Conservation (phyloP, 2,888 invertebrate species). For the Hydroisotoma schaefferi region DNA sequence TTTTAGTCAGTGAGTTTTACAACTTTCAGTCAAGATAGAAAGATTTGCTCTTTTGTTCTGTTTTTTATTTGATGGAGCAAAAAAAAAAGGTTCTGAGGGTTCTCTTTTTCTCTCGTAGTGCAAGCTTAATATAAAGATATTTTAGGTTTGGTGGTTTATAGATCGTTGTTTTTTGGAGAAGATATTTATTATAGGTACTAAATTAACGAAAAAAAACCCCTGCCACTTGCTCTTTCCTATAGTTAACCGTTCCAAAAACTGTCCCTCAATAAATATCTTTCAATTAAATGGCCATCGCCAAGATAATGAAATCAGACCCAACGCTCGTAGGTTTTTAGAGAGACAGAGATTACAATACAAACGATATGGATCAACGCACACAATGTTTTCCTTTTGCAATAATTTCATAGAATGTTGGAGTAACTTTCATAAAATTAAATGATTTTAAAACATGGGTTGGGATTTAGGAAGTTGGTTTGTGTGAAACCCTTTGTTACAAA, state of each 20-base stretch:
- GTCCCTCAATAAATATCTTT: slow-evolving; percentile 13
- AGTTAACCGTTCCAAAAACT: neutral
- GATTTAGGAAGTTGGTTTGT: slow-evolving; percentile 9
- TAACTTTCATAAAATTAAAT: slow-evolving; percentile 13
- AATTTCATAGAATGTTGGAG: slow-evolving; percentile 9
- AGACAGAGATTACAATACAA: too few species aligned
- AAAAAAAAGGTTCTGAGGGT: slow-evolving; percentile 11
- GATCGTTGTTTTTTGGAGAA: too few species aligned
- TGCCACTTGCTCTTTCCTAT: slow-evolving; percentile 14
- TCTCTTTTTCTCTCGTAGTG: too few species aligned
- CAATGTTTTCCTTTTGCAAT: neutral
- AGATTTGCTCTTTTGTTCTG: slow-evolving; percentile 1
- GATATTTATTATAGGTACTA: too few species aligned
- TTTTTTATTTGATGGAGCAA: slow-evolving; percentile 13
- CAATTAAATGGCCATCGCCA: slow-evolving; percentile 20
- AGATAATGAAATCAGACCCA: slow-evolving; percentile 20
- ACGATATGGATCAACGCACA: too few species aligned
- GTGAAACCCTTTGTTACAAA: slow-evolving; percentile 4
- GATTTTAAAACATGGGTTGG: slow-evolving; percentile 14
- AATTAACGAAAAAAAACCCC: slow-evolving; percentile 7
- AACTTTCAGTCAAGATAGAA: slow-evolving; percentile 4
- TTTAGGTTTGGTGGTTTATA: too few species aligned
- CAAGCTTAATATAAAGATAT: neutral
- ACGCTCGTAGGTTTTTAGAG: neutral
- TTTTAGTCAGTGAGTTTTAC: neutral